Conservation (phyloP, 2,797 vertebrate genomes). For the Coendou prehensilis region DNA sequence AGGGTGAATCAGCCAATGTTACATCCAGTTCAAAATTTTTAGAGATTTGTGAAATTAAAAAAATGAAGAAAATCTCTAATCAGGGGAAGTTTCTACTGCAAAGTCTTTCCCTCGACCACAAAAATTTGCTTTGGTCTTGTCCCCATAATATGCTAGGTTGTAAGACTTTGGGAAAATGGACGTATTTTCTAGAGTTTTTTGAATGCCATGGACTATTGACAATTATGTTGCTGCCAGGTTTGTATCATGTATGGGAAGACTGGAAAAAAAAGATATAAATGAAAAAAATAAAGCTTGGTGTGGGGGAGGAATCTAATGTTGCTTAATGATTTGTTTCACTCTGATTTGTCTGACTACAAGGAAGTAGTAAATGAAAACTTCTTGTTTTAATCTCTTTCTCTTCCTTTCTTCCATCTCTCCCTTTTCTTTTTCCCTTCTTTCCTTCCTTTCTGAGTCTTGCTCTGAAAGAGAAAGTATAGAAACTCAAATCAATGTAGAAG, state of each 20-base stretch:
- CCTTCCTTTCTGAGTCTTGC: neutral
- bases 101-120: conserved; percentile 10
- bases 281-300: conserved; percentile 1
- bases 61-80: neutral
- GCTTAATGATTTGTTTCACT: neutral
- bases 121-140: neutral
- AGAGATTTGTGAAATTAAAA: neutral
- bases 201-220: neutral
- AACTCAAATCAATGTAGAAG: neutral
- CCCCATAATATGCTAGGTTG: neutral
- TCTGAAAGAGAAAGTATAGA: neutral
- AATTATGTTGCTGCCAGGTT: neutral
- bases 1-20: neutral
- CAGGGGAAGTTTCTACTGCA: neutral
- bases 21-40: neutral
- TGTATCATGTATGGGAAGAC: neutral
- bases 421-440: neutral
- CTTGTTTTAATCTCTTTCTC: neutral
- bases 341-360: conserved; percentile 42
- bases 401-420: neutral
- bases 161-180: conserved; percentile 40
- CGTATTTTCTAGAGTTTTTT: conserved; percentile 45
- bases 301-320: neutral
- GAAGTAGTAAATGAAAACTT: neutral
- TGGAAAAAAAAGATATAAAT: conserved; percentile 23